Conservation (phyloP, 2,113 vertebrate genomes). For the Pogona vitticeps region DNA sequence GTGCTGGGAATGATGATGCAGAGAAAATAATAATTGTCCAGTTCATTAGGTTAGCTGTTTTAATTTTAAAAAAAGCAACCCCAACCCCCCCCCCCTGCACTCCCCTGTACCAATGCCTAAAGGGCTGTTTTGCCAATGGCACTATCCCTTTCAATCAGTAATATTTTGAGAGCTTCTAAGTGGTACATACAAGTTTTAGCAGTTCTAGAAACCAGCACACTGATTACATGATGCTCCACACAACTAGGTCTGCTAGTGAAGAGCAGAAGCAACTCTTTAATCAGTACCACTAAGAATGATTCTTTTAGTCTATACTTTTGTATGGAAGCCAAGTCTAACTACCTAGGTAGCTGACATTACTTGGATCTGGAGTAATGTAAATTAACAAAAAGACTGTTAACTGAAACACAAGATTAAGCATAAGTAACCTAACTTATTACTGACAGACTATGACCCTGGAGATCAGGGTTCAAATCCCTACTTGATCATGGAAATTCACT, state of each 20-base stretch:
- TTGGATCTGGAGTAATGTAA: background rate
- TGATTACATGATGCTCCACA: background rate
- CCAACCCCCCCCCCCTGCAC: background rate
- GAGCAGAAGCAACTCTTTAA: background rate
- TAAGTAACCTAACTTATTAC: no score
- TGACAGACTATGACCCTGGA: no score
- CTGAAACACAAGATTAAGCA: background rate
- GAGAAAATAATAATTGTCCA: background rate
- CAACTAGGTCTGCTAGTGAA: background rate
- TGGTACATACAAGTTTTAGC: background rate
- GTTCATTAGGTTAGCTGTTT: background rate
- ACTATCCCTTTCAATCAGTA: background rate
- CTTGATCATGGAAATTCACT: no score
- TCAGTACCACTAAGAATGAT: background rate
- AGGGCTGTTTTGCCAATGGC: background rate
- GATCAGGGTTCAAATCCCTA: no score
- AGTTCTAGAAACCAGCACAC: background rate
- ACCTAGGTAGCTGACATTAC: background rate
- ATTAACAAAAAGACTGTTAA: background rate
- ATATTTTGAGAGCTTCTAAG: background rate
- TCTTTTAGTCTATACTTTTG: constrained; percentile 1
- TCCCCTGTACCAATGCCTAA: background rate
- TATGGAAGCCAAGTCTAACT: background rate
- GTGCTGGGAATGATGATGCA: background rate
- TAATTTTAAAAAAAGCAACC: constrained; percentile 7